Conservation (phyloP, 2,888 invertebrate species). For the Pachycephus smyrnensis region DNA sequence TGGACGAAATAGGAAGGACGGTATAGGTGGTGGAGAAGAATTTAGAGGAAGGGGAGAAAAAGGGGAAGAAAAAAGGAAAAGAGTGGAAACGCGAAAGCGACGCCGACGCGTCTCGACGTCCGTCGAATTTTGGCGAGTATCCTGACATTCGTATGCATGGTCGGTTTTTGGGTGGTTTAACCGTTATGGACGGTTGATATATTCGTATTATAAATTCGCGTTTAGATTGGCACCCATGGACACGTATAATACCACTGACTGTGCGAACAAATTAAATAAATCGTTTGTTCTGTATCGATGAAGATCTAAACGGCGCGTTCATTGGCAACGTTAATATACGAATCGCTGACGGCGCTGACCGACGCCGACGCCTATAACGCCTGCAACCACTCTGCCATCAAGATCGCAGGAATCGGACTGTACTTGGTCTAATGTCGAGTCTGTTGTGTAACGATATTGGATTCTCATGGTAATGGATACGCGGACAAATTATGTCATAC, state of each 20-base stretch:
- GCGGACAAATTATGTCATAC: not conserved
- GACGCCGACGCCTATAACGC: not conserved
- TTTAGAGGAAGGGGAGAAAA: too few relatives aligned
- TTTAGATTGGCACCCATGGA: not conserved
- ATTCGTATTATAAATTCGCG: not conserved
- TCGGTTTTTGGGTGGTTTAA: not conserved
- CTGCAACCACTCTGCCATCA: not conserved
- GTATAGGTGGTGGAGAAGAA: too few relatives aligned
- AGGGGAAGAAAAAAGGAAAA: too few relatives aligned
- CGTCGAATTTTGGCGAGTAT: not conserved
- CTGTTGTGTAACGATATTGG: not conserved
- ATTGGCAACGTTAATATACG: not conserved
- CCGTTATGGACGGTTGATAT: not conserved
- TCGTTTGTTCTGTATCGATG: not conserved
- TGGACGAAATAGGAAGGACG: too few relatives aligned
- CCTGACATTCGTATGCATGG: not conserved
- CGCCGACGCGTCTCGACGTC: not conserved
- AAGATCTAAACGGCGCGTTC: too few relatives aligned
- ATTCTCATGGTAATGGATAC: not conserved
- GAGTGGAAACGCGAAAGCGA: not conserved
- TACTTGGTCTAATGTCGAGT: not conserved
- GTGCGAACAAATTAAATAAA: not conserved
- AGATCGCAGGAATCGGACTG: not conserved
- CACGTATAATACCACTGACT: not conserved
- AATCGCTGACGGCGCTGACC: not conserved